Evolutionary conservation across 1,140 invertebrate species (phyloP).

Genomic region (Bombus affinis): DNA sequence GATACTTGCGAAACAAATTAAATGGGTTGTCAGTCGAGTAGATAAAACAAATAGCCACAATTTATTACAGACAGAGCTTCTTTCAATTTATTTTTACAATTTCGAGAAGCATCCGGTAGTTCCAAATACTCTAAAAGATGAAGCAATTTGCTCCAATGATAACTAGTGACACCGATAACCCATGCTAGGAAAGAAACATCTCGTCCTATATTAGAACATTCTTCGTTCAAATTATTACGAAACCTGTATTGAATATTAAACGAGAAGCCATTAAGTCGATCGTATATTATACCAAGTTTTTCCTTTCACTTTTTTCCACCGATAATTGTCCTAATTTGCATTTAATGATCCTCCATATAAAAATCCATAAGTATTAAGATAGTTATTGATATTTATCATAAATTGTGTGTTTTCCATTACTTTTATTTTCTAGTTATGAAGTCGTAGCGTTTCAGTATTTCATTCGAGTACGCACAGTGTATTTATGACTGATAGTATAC

Average conservation of each 20-base stretch:
- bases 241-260: constrained; percentile 26
- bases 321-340: not conserved
- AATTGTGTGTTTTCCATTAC: not conserved
- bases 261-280: not conserved
- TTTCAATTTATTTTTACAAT: not conserved
- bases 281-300: not conserved
- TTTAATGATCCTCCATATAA: not conserved
- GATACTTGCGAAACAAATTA: not conserved
- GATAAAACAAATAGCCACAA: not conserved
- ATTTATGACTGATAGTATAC: not conserved
- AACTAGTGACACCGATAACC: not conserved
- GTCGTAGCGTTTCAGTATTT: too few relatives aligned
- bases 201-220: not conserved
- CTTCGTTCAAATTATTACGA: not conserved
- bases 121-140: not conserved
- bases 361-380: not conserved
- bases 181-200: not conserved
- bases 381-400: not conserved
- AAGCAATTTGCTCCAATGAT: constrained; percentile 2
- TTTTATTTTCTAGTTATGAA: not conserved
- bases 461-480: too few relatives aligned
- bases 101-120: not conserved
- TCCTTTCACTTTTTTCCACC: constrained; percentile 29
- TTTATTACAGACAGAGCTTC: not conserved
- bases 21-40: not conserved